phyloP scores from a whole-genome alignment of 2,888 invertebrate genomes.

The Ypsolopha sequella region DNA sequence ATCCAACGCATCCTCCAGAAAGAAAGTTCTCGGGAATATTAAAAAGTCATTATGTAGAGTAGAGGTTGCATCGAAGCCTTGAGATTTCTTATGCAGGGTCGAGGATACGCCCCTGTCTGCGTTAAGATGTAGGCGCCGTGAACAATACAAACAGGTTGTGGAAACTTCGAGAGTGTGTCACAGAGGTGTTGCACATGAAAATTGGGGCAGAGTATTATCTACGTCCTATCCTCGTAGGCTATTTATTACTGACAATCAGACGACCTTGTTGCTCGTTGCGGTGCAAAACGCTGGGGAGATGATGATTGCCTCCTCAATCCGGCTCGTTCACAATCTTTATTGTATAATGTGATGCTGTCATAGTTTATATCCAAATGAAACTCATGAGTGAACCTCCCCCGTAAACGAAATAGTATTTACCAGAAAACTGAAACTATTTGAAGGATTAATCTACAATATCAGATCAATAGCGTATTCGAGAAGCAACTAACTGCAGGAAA shows the following conservation, averaged over 20 bases:
- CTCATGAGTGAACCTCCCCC: not conserved
- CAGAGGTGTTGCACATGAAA: constrained; percentile 22
- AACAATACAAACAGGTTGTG: too few relatives aligned
- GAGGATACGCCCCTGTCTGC: too few relatives aligned
- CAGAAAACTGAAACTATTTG: not conserved
- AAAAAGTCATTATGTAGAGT: not conserved
- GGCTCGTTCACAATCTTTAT: constrained; percentile 54
- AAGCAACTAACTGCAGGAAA: constrained; percentile 1
- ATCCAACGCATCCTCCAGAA: not conserved
- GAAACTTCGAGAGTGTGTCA: not conserved
- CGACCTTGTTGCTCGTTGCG: constrained; percentile 66
- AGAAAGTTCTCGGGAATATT: not conserved
- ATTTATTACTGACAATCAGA: constrained; percentile 58
- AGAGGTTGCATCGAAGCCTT: too few relatives aligned
- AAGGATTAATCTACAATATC: too few relatives aligned
- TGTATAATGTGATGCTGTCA: constrained; percentile 28
- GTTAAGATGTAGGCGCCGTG: too few relatives aligned
- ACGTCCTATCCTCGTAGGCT: constrained; percentile 29
- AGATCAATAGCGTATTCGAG: not conserved
- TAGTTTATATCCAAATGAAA: not conserved
- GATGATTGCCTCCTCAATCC: constrained; percentile 60
- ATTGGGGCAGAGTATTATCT: constrained; percentile 45
- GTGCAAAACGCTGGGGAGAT: constrained; percentile 60
- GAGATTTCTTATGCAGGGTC: too few relatives aligned
- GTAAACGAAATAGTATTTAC: not conserved